These are phyloP conservation scores for Trichacis sp. DNA, from an alignment of 2,888 invertebrate genomes.

Conservation along the genomic window DNA sequence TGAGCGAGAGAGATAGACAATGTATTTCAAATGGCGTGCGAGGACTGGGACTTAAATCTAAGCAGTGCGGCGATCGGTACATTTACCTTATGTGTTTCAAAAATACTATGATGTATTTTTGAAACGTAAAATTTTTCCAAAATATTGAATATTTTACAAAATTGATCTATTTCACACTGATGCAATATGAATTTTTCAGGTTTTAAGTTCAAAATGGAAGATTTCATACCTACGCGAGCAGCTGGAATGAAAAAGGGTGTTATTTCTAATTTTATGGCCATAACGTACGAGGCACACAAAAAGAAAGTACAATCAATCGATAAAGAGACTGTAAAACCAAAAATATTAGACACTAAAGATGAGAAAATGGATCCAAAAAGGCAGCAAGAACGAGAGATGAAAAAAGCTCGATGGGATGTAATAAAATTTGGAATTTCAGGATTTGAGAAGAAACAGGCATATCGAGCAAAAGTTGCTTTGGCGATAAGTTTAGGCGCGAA, in stretches of 20 bases:
- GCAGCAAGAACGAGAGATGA: slow-evolving; percentile 76
- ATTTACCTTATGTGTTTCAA: too few relatives aligned
- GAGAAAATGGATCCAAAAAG: slow-evolving; percentile 50
- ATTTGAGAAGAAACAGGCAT: slow-evolving; percentile 77
- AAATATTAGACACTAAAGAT: slow-evolving; percentile 5
- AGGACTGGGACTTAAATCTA: too few relatives aligned
- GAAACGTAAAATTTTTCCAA: too few relatives aligned
- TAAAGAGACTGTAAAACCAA: background rate
- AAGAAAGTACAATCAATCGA: slow-evolving; percentile 15
- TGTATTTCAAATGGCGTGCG: too few relatives aligned
- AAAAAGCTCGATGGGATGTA: slow-evolving; percentile 83
- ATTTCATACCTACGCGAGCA: slow-evolving; percentile 54
- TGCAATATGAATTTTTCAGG: too few relatives aligned
- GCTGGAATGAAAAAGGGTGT: slow-evolving; percentile 44
- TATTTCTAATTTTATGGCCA: slow-evolving; percentile 40
- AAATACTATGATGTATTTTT: too few relatives aligned
- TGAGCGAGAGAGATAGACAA: too few relatives aligned
- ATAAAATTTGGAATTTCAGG: slow-evolving; percentile 87
- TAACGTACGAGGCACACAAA: slow-evolving; percentile 47
- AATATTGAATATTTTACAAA: too few relatives aligned
- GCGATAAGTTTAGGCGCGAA: slow-evolving; percentile 88
- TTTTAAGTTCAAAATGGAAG: too few relatives aligned
- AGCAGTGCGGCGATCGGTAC: too few relatives aligned
- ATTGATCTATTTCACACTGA: too few relatives aligned
- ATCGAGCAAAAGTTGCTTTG: slow-evolving; percentile 82